Evolutionary conservation across 2,113 vertebrate species (phyloP), one percentile per base, ranked within the genome.

Genomic region (Petrocephalus zakoni): DNA sequence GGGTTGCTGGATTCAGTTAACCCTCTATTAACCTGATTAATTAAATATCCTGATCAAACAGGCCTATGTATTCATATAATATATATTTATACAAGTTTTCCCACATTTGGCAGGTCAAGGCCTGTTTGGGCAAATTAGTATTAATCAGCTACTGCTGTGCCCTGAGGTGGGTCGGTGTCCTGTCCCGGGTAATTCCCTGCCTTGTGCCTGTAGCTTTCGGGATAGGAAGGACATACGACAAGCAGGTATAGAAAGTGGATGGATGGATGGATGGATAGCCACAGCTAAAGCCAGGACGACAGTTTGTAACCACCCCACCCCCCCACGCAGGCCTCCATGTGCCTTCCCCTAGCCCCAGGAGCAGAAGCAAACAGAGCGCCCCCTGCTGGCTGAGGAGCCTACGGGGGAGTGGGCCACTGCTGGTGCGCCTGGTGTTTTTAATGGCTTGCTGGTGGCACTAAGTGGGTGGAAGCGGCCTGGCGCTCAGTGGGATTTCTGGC

Each of bases 401-500:
- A 34, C 22, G 91, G 90, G 85, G 90, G 90, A 88, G 91, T 90
- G 58, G 91, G 90, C 92, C 91, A 91, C 91, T 90, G 58, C 91
- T 75, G 93, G 85, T 92, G 84, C 64, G 90, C 92, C 94, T 90
- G 91, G 92, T 91, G 94, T 34, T 2, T 85, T 52, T 85, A 51
- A 85, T 82, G 78, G 37, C 42, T 47, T 82, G 34, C 34, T 21
- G 34, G 94, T 91, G 91, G 89, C 58, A 78, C 90, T 86, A 91
- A 94, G 91, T 93, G 93, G 90, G 89, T 88, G 37, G 42, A 52
- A 53, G 90, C 90, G 91, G 90, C 90, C 92, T 88, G 86, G 89
- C 89, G 93, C 93, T 94, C 92, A 90, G 89, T 92, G 92, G 92
- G 94, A 88, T 34, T 83, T 91, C 91, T 93, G 93, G 91, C 92